Evolutionary conservation across 2,888 invertebrate genomes (phyloP).

Genomic region (Deroplatys truncata): DNA sequence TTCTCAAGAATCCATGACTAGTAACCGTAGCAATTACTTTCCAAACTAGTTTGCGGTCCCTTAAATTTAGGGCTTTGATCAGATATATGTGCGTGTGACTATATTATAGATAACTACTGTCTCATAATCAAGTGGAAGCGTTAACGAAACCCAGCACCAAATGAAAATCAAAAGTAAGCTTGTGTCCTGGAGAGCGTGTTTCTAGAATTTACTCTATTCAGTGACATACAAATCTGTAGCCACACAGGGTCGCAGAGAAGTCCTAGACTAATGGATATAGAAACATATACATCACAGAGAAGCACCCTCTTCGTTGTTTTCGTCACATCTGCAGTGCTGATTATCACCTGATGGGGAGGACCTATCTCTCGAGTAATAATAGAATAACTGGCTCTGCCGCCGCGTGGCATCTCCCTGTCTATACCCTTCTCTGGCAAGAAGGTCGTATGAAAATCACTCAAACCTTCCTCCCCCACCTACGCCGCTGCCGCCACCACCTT

Average conservation of each 20-base stretch:
- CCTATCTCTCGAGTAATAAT: slow-evolving; percentile 18
- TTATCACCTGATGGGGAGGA: slow-evolving; percentile 18
- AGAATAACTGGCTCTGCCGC: not conserved
- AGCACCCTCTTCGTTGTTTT: not conserved
- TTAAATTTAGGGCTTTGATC: too few species aligned
- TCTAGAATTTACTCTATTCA: too few species aligned
- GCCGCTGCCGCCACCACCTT: not conserved
- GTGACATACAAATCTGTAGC: not conserved
- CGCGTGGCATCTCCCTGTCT: not conserved
- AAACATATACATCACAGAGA: not conserved
- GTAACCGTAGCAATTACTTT: too few species aligned
- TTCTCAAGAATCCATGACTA: too few species aligned
- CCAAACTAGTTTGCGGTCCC: too few species aligned
- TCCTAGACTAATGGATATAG: slow-evolving; percentile 3
- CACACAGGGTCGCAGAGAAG: not conserved
- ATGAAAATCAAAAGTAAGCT: not conserved
- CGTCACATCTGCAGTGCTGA: slow-evolving; percentile 24
- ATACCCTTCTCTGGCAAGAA: not conserved
- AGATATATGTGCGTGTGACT: too few species aligned
- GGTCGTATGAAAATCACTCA: slow-evolving; percentile 16
- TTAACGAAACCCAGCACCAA: not conserved
- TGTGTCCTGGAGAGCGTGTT: not conserved
- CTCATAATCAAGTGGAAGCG: too few species aligned
- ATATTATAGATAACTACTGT: too few species aligned
- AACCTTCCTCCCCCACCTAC: not conserved